Base-by-base conservation (phyloP, 2,797 vertebrate species). In the Phrynocephalus vlangalii region DNA sequence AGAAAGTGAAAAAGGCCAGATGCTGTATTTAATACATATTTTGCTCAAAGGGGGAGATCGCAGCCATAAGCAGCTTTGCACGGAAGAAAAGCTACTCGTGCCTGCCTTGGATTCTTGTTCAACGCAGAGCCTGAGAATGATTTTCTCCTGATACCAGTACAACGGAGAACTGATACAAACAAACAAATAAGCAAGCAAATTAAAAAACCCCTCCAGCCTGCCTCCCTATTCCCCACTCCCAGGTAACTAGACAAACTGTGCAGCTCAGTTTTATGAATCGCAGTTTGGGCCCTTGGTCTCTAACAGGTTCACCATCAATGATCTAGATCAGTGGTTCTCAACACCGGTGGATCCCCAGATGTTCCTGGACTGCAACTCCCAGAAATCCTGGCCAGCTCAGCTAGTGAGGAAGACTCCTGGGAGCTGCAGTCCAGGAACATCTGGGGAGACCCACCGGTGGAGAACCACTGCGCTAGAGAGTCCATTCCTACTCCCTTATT, bases 61-160 rank as follows among this genome's bases (percentile, higher is more conserved):
- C 10, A 16, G 16, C 28, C 48, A 18, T n/a, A 52, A 82, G 44
- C 50, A 26, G n/a, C 88, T 79, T 26, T 81, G 76, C 76, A n/a
- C 3, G 56, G 83, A 11, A 0, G 0, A 10, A 26, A 13, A 44
- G 38, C n/a, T 3, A 20, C n/a, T 30, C 4, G n/a, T 10, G 30
- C 20, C 38, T 52, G 44, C 75, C 11, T 78, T 52, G 4, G 68
- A 26, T 79, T 87, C 50, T 44, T 44, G 24, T 11, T 81, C 18
- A 66, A 15, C 7, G 38, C 22, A 44, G 52, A 80, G 9, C 33
- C 0, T 44, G n/a, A 20, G 30, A 77, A 66, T 72, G 48, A 48
- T 30, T n/a, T 52, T 33, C 30, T 56, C 67, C 78, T 86, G 33
- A 80, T 87, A 30, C 66, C 63, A 87, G 9, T 0, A 78, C 48